Base-by-base conservation (phyloP, 2,888 invertebrate genomes). In the Octonoba sinensis region DNA sequence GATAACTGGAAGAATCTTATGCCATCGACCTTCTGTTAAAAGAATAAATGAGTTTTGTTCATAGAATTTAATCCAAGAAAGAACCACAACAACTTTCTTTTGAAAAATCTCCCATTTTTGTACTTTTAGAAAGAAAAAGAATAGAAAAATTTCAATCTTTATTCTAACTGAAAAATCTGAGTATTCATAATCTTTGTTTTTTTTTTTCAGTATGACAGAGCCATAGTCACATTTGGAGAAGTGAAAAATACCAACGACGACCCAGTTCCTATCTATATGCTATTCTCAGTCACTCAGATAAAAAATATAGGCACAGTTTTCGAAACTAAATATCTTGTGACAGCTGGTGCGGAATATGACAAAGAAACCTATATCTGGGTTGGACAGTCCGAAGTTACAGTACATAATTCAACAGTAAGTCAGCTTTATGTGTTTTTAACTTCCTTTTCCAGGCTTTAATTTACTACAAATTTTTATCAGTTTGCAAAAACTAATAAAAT, bases 361-460 rank as follows among this genome's bases (percentile, higher is more conserved):
- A 84, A 85, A 66, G 84, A 85, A 36, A 84, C 79, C 0, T 83
- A 83, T 27, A 72, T 85, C 12, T 85, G 85, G 85, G 85, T 85
- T 18, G 85, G 84, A 18, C 85, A 85, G 22, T 84, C 85, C 3
- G 84, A 85, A 83, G 83, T 85, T 6, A 84, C 81, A 2, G 81
- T 83, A 15, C 84, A 84, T 13, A 79, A 84, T 54, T 78, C 78
- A 12, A 59, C 83, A 46, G 85, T 85, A 66, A 57, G 82, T 82
- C 22, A 16, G n/a, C 36, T n/a, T 59, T 0, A 36, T 64, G 27
- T 60, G 36, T 4, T 11, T 36, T 6, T 36, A 36, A 36, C 6
- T 3, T 36, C 6, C 8, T 36, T 36, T 36, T 8, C 11, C 36
- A 36, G 27, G 36, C 3, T 57, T 3, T 24, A 8, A 20, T 13